Base-by-base conservation (phyloP, 1,140 invertebrate species). In the Protaetia brevitarsis region DNA sequence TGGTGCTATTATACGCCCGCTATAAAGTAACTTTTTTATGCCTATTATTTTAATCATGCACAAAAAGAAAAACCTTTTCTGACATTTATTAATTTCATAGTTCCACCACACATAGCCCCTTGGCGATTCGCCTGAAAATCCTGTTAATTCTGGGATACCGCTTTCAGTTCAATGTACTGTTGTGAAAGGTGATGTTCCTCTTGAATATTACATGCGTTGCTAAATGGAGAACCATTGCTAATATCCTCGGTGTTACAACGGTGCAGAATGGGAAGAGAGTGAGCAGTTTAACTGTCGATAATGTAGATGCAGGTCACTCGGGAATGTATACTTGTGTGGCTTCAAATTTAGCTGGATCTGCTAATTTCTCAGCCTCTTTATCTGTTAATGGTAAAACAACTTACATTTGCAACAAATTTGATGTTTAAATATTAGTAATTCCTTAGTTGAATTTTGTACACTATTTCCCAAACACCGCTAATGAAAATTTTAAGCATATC, bases 241-340 rank as follows among this genome's bases (percentile, higher is more conserved):
- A 66, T n/a, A 34, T 66, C 11, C 68, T 69, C 69, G 69, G 78
- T 67, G 67, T 74, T 75, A 82, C 83, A 73, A 83, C 93, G 73
- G 82, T 85, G 66, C 84, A 89, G 86, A 87, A 86, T 77, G 84
- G 92, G 79, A 86, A 92, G 82, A 83, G 88, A 74, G 84, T 89
- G 71, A 92, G 89, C 72, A 87, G 89, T 69, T 79, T 94, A 68
- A 89, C 87, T 63, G 91, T 94, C 72, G 87, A 91, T 72, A 86
- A 86, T 66, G 89, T 90, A 13, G 83, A 85, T 63, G 89, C 87
- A 37, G 81, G 84, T 60, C 92, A 95, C 76, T 85, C 85, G 74
- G 90, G 90, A 67, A 87, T 87, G 70, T 95, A 94, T 74, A 92
- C 89, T 66, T 95, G 93, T 79, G 83, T 87, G 71, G 90, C 88